Evolutionary conservation across 2,797 vertebrate species (phyloP).

Genomic region (Danio choprae): DNA sequence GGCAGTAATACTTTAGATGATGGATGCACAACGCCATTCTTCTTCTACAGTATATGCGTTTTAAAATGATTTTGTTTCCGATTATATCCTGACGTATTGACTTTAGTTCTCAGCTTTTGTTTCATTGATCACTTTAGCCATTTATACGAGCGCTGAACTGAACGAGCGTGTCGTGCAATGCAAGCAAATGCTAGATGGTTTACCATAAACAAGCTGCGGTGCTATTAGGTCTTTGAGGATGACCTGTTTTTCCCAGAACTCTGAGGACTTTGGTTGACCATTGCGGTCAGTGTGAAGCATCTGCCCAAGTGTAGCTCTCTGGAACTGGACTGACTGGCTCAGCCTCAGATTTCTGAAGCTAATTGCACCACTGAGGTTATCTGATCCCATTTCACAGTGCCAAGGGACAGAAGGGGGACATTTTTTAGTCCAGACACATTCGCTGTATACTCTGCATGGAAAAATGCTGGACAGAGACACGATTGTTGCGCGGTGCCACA

Average conservation of each 20-base stretch:
- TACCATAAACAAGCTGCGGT: conserved; percentile 26
- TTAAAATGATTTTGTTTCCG: conserved; percentile 24
- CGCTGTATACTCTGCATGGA: conserved; percentile 24
- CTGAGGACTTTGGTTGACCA: conserved; percentile 60
- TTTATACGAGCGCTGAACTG: background rate
- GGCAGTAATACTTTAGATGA: conserved; percentile 15
- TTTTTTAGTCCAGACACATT: conserved; percentile 46
- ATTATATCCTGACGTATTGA: conserved; percentile 22
- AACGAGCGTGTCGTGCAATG: conserved; percentile 5
- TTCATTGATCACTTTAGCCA: conserved; percentile 18
- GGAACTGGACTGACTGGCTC: conserved; percentile 47
- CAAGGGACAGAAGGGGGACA: conserved; percentile 35
- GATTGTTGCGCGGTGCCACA: background rate
- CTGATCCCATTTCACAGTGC: conserved; percentile 56
- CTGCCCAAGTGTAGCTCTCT: conserved; percentile 33
- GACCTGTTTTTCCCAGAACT: conserved; percentile 53
- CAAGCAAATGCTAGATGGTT: conserved; percentile 16
- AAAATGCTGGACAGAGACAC: background rate
- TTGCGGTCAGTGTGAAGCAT: conserved; percentile 49
- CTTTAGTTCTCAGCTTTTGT: conserved; percentile 14
- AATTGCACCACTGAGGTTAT: conserved; percentile 68
- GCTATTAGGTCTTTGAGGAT: conserved; percentile 52
- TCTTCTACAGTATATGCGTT: background rate
- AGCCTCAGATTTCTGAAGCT: conserved; percentile 60
- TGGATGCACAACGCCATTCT: background rate